phyloP scores from a whole-genome alignment of 2,797 vertebrate genomes.

The Mormyrus hasselquistii region DNA sequence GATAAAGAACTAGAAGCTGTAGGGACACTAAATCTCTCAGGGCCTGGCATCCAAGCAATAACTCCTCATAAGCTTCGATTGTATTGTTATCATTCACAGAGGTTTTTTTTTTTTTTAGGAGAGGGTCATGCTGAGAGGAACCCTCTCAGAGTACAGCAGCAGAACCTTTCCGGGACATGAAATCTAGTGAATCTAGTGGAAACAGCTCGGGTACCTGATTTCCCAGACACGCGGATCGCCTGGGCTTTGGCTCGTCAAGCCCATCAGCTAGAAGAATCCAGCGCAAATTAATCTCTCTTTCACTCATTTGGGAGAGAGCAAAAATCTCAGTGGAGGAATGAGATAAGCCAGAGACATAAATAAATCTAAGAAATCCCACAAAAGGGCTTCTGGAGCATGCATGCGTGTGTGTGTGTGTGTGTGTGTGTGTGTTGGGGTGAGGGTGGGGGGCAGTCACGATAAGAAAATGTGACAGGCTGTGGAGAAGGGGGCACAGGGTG shows the following conservation, averaged over 20 bases:
- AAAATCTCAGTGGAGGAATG: neutral
- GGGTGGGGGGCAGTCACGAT: neutral
- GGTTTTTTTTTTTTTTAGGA: neutral
- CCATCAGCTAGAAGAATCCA: neutral
- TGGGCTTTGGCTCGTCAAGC: neutral
- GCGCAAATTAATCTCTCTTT: conserved; percentile 14
- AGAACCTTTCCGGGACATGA: conserved; percentile 9
- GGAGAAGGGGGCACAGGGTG: neutral
- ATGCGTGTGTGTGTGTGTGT: neutral
- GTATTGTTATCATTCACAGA: neutral
- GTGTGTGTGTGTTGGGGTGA: neutral
- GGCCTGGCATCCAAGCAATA: neutral
- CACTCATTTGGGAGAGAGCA: neutral
- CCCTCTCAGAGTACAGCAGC: neutral
- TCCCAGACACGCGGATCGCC: neutral
- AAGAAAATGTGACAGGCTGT: neutral
- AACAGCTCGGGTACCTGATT: neutral
- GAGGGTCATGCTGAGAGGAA: neutral
- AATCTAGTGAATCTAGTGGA: neutral
- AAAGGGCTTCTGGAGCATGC: neutral
- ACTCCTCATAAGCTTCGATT: neutral
- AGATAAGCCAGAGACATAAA: conserved; percentile 14
- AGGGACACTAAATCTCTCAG: neutral
- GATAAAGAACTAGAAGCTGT: neutral
- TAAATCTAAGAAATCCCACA: conserved; percentile 12